Percentiles rank a stretch among this genome's conserved stretches.
These are phyloP conservation scores for Eulemur rufifrons DNA, from an alignment of 2,113 vertebrate species.

Conservation along the genomic window DNA sequence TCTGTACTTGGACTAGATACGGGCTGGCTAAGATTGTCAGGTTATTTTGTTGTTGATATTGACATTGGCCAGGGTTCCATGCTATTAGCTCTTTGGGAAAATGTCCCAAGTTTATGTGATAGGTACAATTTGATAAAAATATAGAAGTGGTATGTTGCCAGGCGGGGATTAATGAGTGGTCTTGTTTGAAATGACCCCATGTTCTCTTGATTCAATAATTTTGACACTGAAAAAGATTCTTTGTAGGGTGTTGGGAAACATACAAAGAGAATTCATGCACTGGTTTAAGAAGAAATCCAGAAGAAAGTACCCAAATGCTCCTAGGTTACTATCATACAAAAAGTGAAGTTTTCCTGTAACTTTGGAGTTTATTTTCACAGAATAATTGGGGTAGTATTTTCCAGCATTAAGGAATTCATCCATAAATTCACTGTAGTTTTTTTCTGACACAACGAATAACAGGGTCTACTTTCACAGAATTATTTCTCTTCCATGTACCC, in stretches of 20 bases:
- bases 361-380: conserved; percentile 21
- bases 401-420: neutral
- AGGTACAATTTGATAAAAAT: conserved; percentile 1
- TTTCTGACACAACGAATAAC: neutral
- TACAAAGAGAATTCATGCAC: neutral
- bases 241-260: neutral
- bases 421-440: neutral
- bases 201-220: neutral
- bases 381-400: neutral
- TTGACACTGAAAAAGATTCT: neutral
- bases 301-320: neutral
- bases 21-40: neutral
- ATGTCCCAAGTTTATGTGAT: neutral
- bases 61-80: conserved; percentile 1
- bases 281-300: conserved; percentile 1
- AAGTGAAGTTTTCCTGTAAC: conserved; percentile 17
- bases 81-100: neutral
- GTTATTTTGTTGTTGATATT: conserved; percentile 31
- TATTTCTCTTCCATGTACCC: neutral
- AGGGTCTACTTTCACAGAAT: neutral
- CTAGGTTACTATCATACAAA: neutral
- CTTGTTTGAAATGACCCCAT: neutral
- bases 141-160: neutral
- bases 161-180: neutral
- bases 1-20: neutral